Percentiles rank a stretch among this genome's conserved stretches.
phyloP scores from a whole-genome alignment of 2,888 invertebrate genomes.

The Uloborus plumipes region DNA sequence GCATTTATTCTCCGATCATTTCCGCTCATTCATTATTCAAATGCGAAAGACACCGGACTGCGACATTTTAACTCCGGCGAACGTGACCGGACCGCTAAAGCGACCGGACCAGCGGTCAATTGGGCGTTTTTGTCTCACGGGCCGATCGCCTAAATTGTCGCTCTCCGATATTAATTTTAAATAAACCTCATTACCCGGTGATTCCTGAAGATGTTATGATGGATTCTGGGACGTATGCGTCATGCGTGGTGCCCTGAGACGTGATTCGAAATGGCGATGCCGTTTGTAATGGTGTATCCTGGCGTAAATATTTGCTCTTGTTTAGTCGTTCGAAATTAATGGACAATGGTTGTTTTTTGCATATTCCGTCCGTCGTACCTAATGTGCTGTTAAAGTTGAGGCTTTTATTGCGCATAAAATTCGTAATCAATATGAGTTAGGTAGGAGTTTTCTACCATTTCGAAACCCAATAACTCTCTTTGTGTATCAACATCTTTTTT shows the following conservation, averaged over 20 bases:
- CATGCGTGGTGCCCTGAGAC: conserved; percentile 4
- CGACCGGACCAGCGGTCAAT: conserved; percentile 43
- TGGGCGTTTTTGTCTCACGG: conserved; percentile 57
- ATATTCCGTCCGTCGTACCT: no score
- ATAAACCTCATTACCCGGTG: conserved; percentile 52
- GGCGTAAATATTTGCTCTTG: conserved; percentile 25
- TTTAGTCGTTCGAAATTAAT: no score
- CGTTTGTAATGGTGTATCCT: no score
- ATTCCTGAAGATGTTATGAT: conserved; percentile 21
- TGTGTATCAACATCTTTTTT: no score
- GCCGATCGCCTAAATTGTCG: conserved; percentile 56
- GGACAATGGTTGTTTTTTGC: no score
- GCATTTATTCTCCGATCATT: conserved; percentile 38
- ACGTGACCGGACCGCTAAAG: conserved; percentile 35
- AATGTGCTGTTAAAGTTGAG: no score
- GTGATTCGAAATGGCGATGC: conserved; percentile 10
- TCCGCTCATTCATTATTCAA: conserved; percentile 22
- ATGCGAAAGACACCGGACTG: conserved; percentile 31
- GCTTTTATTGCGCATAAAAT: no score
- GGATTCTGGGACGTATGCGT: conserved; percentile 35
- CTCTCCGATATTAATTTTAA: conserved; percentile 60
- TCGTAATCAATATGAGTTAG: no score
- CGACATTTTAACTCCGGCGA: conserved; percentile 44
- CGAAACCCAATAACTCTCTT: no score
- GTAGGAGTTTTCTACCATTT: no score